Evolutionary conservation across 2,113 vertebrate species (phyloP).

Genomic region (Hydrochoerus hydrochaeris): DNA sequence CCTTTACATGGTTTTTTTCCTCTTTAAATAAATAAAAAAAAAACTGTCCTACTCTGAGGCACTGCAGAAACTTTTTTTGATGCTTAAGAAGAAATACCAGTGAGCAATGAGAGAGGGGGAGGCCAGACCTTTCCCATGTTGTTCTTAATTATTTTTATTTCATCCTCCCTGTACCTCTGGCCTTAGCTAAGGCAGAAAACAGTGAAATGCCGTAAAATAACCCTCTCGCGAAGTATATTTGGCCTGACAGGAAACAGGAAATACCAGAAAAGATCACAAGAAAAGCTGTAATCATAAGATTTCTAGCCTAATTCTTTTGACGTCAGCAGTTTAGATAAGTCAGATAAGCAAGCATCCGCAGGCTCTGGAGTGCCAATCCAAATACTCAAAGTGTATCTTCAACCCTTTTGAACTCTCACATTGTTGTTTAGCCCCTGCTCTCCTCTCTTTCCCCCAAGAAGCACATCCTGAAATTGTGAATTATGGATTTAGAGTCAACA

Average conservation of each 20-base stretch:
- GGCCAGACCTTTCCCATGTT: neutral
- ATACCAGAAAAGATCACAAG: slow-evolving; percentile 86
- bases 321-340: slow-evolving; percentile 82
- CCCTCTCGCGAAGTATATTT: slow-evolving; percentile 81
- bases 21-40: no score
- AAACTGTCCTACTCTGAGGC: slow-evolving; percentile 21
- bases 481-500: slow-evolving; percentile 65
- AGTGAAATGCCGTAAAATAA: slow-evolving; percentile 77
- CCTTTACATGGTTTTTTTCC: no score
- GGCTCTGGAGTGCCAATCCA: slow-evolving; percentile 69
- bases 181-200: slow-evolving; percentile 60
- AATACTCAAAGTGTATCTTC: slow-evolving; percentile 78
- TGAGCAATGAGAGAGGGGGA: neutral
- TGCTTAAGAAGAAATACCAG: slow-evolving; percentile 68
- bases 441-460: slow-evolving; percentile 61
- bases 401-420: slow-evolving; percentile 73
- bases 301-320: slow-evolving; percentile 85
- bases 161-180: slow-evolving; percentile 42
- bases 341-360: slow-evolving; percentile 80
- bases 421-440: slow-evolving; percentile 63
- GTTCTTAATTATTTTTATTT: slow-evolving; percentile 75
- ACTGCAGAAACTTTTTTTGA: slow-evolving; percentile 56
- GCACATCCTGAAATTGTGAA: slow-evolving; percentile 77
- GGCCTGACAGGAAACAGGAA: slow-evolving; percentile 83
- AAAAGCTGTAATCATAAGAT: slow-evolving; percentile 85